Percentiles rank a stretch among this genome's conserved stretches.
phyloP scores from a whole-genome alignment of 30 jellyfish, hydroid and myxozoan species.

The Aurelia coerulea region DNA sequence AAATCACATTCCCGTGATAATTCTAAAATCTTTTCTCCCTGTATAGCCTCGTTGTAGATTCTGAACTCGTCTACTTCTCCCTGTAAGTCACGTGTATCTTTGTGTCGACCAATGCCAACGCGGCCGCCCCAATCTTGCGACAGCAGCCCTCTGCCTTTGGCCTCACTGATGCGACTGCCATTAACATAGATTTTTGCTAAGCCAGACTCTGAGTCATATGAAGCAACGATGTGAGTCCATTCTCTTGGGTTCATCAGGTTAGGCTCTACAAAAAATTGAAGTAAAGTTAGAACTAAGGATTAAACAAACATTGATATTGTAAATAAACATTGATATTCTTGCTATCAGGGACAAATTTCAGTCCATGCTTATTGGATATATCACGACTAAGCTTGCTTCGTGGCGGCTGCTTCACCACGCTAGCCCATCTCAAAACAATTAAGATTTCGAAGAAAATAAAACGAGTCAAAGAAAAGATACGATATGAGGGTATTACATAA shows the following conservation, averaged over 20 bases:
- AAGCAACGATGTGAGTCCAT: constrained; percentile 92
- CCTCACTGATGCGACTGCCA: constrained; percentile 77
- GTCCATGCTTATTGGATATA: no score
- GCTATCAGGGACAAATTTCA: no score
- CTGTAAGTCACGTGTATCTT: constrained; percentile 83
- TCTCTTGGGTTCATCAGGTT: constrained; percentile 67
- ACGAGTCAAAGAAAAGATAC: no score
- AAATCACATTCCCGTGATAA: constrained; percentile 88
- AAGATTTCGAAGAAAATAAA: no score
- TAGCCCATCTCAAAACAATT: no score
- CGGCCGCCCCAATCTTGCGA: constrained; percentile 96
- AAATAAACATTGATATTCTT: no score
- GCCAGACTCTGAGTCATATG: constrained; percentile 89
- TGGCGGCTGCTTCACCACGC: no score
- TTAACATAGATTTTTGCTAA: constrained; percentile 83
- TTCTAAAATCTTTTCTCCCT: constrained; percentile 65
- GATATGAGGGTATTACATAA: neutral
- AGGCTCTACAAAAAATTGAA: constrained; percentile 45
- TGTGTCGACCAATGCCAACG: constrained; percentile 96
- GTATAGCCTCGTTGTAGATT: constrained; percentile 80
- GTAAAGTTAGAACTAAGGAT: neutral
- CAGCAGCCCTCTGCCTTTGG: constrained; percentile 85
- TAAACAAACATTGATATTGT: no score
- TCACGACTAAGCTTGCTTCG: no score
- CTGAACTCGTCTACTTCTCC: constrained; percentile 90